phyloP scores from a whole-genome alignment of 2,797 vertebrate genomes.

The Taeniopygia guttata region DNA sequence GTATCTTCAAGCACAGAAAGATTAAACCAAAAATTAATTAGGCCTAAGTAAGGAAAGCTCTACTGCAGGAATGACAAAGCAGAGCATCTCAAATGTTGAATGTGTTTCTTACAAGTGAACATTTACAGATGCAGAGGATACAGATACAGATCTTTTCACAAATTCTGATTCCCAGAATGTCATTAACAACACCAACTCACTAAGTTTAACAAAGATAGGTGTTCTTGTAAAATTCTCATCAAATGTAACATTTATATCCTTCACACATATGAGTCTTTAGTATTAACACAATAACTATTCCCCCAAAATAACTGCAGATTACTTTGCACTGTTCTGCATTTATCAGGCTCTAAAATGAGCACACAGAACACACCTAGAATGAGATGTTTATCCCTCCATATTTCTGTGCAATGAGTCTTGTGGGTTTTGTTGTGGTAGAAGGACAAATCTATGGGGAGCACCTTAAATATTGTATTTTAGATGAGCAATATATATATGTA shows the following conservation, averaged over 20 bases:
- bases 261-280: background rate
- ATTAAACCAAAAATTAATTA: slow-evolving; percentile 17
- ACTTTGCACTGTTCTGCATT: background rate
- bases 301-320: background rate
- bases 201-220: background rate
- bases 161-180: background rate
- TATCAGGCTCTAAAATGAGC: background rate
- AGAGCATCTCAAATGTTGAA: background rate
- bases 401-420: background rate
- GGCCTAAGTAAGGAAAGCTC: background rate
- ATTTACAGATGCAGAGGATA: background rate
- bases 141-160: background rate
- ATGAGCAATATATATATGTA: background rate
- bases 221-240: background rate
- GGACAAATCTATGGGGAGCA: background rate
- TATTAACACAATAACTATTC: background rate
- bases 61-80: background rate
- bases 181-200: background rate
- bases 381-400: too few relatives aligned
- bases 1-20: background rate
- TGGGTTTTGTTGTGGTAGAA: background rate
- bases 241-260: background rate
- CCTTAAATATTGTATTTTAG: background rate
- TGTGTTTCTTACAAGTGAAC: background rate
- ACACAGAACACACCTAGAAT: background rate